Percentiles rank a stretch among this genome's conserved stretches.
phyloP scores from a whole-genome alignment of 2,797 vertebrate species.

The Phoeniculus purpureus region DNA sequence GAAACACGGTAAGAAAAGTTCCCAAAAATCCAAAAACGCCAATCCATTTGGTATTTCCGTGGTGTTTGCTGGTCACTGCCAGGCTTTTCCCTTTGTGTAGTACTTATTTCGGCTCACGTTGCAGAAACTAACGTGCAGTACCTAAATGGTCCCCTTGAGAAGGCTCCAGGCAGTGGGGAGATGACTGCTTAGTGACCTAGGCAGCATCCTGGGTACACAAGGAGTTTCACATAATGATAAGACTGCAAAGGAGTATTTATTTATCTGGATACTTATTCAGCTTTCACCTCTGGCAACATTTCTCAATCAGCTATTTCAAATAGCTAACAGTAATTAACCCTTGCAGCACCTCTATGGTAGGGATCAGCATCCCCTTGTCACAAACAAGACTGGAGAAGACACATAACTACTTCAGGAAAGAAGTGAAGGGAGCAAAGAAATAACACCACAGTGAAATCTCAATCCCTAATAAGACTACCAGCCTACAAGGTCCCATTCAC shows the following conservation, averaged over 20 bases:
- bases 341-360: neutral
- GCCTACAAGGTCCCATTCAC: neutral
- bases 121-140: neutral
- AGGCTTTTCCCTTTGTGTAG: neutral
- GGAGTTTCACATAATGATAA: neutral
- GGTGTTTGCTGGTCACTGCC: neutral
- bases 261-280: neutral
- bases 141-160: neutral
- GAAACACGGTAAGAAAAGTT: neutral
- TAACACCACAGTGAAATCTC: neutral
- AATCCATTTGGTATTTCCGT: neutral
- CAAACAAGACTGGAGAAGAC: neutral
- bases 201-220: neutral
- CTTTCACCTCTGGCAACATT: slow-evolving; percentile 15
- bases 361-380: neutral
- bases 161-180: neutral
- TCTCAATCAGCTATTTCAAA: slow-evolving; percentile 28
- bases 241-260: slow-evolving; percentile 11
- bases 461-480: neutral
- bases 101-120: fast-evolving
- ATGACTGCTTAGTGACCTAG: neutral
- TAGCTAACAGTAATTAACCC: neutral
- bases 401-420: neutral
- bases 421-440: neutral
- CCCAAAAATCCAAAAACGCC: neutral